Evolutionary conservation across 64 coral and sea anemone species (phyloP).

Genomic region (Stichodactyla helianthus): DNA sequence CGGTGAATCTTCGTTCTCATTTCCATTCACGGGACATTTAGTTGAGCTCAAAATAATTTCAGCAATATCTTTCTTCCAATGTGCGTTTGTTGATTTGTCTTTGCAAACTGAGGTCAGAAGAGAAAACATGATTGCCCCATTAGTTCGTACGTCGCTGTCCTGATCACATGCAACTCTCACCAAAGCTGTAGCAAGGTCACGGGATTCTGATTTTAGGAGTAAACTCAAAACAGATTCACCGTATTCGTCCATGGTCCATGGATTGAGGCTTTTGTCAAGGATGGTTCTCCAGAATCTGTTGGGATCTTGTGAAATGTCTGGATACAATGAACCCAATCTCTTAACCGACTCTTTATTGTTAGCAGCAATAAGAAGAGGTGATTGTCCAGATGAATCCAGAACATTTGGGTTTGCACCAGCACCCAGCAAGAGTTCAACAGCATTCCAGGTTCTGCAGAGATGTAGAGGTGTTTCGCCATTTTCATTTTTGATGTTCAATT

Average conservation of each 20-base stretch:
- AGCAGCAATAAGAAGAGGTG: neutral
- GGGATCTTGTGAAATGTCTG: neutral
- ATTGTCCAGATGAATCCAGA: neutral
- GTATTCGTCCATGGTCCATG: neutral
- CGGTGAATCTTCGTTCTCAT: too few species aligned
- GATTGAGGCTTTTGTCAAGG: too few species aligned
- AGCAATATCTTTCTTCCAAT: too few species aligned
- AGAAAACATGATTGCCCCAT: too few species aligned
- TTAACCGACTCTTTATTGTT: neutral
- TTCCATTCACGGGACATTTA: too few species aligned
- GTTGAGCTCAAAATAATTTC: too few species aligned
- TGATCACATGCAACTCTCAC: neutral
- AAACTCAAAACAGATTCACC: neutral
- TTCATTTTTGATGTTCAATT: neutral
- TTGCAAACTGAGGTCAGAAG: too few species aligned
- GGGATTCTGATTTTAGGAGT: neutral
- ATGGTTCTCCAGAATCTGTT: neutral
- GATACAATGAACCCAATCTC: neutral
- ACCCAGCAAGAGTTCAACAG: neutral
- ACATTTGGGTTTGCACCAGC: neutral
- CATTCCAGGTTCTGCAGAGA: neutral
- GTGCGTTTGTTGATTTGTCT: too few species aligned
- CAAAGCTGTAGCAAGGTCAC: neutral
- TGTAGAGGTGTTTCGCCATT: neutral
- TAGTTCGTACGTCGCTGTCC: too few species aligned